phyloP scores from a whole-genome alignment of 2,797 vertebrate species.

The Lithobates sylvaticus region DNA sequence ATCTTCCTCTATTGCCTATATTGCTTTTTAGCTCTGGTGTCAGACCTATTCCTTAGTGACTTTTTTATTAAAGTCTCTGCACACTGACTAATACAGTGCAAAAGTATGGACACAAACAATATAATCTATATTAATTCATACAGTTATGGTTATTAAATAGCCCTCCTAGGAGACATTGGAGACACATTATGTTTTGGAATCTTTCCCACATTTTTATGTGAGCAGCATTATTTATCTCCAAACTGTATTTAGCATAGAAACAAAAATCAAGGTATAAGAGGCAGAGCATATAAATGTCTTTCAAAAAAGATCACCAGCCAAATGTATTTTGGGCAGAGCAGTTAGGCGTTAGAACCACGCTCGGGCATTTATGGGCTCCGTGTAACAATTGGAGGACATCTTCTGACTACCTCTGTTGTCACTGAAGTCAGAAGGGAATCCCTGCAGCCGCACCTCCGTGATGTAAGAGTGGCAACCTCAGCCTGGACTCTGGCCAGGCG shows the following conservation, averaged over 20 bases:
- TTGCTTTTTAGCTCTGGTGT: background rate
- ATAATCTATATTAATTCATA: constrained; percentile 31
- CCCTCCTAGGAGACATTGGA: constrained; percentile 33
- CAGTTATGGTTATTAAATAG: constrained; percentile 24
- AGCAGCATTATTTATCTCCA: too few species aligned
- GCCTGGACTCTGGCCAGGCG: too few species aligned
- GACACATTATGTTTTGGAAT: constrained; percentile 21
- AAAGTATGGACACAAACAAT: constrained; percentile 6
- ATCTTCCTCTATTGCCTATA: background rate
- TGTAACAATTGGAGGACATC: too few species aligned
- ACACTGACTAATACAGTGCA: background rate
- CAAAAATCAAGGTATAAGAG: too few species aligned
- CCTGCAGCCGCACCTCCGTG: too few species aligned
- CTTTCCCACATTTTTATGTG: background rate
- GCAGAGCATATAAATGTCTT: too few species aligned
- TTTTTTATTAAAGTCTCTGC: constrained; percentile 27
- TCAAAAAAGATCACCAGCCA: too few species aligned
- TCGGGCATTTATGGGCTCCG: background rate
- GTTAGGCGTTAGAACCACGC: too few species aligned
- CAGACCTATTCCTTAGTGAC: constrained; percentile 1
- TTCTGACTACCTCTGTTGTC: background rate
- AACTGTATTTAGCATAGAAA: too few species aligned
- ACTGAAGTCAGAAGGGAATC: too few species aligned
- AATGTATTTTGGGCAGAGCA: too few species aligned
- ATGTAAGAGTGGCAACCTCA: too few species aligned